A percentile compares a stretch with the other conserved stretches of the same genome.
phyloP scores from a whole-genome alignment of 1,140 invertebrate species.

The Sitodiplosis mosellana region DNA sequence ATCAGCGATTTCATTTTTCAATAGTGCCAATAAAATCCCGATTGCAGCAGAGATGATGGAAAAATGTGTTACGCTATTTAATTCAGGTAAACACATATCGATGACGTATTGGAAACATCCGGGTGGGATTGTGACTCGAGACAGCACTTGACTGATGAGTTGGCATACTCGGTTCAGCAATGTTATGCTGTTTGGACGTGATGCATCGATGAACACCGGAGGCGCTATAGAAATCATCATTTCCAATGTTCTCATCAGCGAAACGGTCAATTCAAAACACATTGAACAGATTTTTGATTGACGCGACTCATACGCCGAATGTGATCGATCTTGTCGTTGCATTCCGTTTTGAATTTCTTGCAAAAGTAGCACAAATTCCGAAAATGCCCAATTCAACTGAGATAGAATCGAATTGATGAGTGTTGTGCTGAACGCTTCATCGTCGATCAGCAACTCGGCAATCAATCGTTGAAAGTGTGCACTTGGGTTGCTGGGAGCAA shows the following conservation, averaged over 20 bases:
- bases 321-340: constrained; percentile 10
- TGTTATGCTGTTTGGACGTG: constrained; percentile 36
- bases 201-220: constrained; percentile 38
- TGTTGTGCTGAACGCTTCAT: constrained; percentile 29
- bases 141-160: constrained; percentile 24
- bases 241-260: constrained; percentile 55
- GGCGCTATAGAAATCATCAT: constrained; percentile 52
- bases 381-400: constrained; percentile 77
- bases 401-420: constrained; percentile 66
- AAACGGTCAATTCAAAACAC: constrained; percentile 55
- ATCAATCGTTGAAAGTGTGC: constrained; percentile 9
- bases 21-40: constrained; percentile 43
- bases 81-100: constrained; percentile 43
- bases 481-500: constrained; percentile 2
- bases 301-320: constrained; percentile 39
- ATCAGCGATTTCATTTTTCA: constrained; percentile 31
- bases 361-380: constrained; percentile 69
- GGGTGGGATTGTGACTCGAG: constrained; percentile 42
- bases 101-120: constrained; percentile 53
- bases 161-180: constrained; percentile 46
- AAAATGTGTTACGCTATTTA: constrained; percentile 52
- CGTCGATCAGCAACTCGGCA: constrained; percentile 25
- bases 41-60: constrained; percentile 49
- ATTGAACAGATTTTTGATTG: constrained; percentile 71
- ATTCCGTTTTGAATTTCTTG: constrained; percentile 46